These are phyloP conservation scores for Malurus cyaneus DNA, from an alignment of 2,113 vertebrate genomes.

Conservation along the genomic window DNA sequence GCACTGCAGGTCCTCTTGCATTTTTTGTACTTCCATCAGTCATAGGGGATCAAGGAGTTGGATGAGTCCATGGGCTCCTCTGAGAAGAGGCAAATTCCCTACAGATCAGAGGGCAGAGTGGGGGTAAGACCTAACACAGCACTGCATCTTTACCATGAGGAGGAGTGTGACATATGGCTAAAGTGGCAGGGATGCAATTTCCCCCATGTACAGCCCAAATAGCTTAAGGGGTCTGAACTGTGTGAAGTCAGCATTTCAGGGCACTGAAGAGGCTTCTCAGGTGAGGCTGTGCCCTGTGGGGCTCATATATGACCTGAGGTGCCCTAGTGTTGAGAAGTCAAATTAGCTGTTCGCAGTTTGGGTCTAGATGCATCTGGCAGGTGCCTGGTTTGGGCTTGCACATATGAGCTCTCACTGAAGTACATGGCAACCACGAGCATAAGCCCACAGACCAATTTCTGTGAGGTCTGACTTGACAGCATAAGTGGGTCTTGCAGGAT, in stretches of 20 bases:
- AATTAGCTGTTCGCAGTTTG: neutral
- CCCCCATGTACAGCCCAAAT: neutral
- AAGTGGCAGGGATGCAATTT: neutral
- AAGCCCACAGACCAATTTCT: neutral
- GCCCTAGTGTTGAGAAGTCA: neutral
- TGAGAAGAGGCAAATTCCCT: neutral
- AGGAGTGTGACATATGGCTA: neutral
- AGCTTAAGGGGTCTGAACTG: neutral
- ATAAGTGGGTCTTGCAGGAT: neutral
- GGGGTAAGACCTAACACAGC: neutral
- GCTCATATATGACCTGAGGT: too few species aligned
- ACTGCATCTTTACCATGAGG: neutral
- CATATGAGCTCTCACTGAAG: fast-evolving
- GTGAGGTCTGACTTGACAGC: neutral
- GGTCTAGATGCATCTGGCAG: neutral
- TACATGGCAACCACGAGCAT: fast-evolving
- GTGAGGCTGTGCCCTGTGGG: neutral
- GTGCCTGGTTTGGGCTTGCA: neutral
- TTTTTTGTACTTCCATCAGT: neutral
- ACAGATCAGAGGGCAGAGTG: neutral
- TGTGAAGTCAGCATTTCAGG: neutral
- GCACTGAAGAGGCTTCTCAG: neutral
- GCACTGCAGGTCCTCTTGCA: neutral
- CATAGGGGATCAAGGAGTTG: fast-evolving
- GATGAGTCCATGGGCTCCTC: neutral